Base-by-base conservation (phyloP, 2,797 vertebrate species). In the Oreonectes daqikongensis region DNA sequence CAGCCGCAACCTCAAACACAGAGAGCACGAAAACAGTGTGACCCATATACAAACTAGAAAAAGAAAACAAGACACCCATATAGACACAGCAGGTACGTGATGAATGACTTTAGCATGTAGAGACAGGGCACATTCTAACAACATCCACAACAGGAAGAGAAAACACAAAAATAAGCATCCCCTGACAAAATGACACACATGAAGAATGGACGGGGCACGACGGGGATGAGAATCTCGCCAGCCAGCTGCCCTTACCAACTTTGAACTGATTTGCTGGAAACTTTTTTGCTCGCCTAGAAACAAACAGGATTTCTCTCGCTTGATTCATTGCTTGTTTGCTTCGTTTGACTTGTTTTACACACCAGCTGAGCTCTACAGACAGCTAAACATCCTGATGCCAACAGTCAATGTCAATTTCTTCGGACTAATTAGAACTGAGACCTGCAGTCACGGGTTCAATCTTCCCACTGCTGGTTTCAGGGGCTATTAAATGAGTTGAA, bases 201-300 rank as follows among this genome's bases (percentile, higher is more conserved):
- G 87, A 92, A 88, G 83, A 82, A 90, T 90, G 85, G 69, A 83
- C 66, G 26, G 71, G 72, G 64, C 30, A 38, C 75, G 73, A 69
- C 60, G 38, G 71, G 77, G 75, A 53, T 79, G 77, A 69, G 35
- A 78, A 65, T 53, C 22, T 78, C 79, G 70, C 75, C 35, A 78
- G 48, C 85, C 66, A 77, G 67, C 70, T 28, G 60, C 77, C 55
- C 59, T 12, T 0, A 28, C 60, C 63, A 84, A 84, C 84, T 85
- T 83, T 82, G 85, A 84, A 86, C 65, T 78, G 72, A 75, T 28
- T 15, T 65, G 65, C 64, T 32, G 59, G 68, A 72, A 82, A 81
- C 24, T 24, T 50, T 32, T 79, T 67, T 28, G 61, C 57, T 79
- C 40, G 76, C 74, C n/a, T 20, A 28, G 52, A 77, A 40, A 55